Evolutionary conservation across 2,113 vertebrate species (phyloP).

Genomic region (Dascyllus trimaculatus): DNA sequence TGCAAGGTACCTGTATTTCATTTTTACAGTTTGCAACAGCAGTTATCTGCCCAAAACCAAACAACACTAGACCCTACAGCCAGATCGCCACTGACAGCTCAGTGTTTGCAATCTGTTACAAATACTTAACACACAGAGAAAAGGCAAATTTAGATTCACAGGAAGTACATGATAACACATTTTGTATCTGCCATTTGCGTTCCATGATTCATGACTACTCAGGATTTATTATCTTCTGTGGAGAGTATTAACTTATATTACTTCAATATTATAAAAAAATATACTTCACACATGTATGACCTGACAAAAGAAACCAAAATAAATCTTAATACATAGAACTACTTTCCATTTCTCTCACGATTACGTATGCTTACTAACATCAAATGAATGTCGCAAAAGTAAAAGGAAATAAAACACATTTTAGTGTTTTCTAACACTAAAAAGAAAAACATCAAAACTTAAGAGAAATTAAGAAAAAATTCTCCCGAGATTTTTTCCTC

Average conservation of each 20-base stretch:
- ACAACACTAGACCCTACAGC: constrained; percentile 76
- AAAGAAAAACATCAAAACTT: constrained; percentile 59
- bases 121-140: constrained; percentile 81
- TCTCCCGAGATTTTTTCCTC: constrained; percentile 57
- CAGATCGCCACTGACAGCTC: constrained; percentile 69
- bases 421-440: constrained; percentile 77
- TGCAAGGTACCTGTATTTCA: constrained; percentile 81
- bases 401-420: constrained; percentile 74
- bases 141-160: constrained; percentile 84
- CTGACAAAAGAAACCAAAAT: constrained; percentile 72
- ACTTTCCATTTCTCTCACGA: constrained; percentile 69
- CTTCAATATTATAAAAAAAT: constrained; percentile 85
- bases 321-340: constrained; percentile 71
- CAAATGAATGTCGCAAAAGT: constrained; percentile 77
- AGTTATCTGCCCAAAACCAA: constrained; percentile 73
- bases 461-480: constrained; percentile 75
- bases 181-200: constrained; percentile 75
- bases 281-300: constrained; percentile 83
- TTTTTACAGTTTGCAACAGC: constrained; percentile 68
- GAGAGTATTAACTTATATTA: constrained; percentile 83
- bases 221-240: constrained; percentile 78
- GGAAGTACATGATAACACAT: constrained; percentile 84
- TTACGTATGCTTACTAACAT: constrained; percentile 68
- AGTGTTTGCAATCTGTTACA: constrained; percentile 69
- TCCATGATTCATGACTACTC: constrained; percentile 69